phyloP scores from a whole-genome alignment of 23 tunicate genomes.

The Halocynthia roretzi region DNA sequence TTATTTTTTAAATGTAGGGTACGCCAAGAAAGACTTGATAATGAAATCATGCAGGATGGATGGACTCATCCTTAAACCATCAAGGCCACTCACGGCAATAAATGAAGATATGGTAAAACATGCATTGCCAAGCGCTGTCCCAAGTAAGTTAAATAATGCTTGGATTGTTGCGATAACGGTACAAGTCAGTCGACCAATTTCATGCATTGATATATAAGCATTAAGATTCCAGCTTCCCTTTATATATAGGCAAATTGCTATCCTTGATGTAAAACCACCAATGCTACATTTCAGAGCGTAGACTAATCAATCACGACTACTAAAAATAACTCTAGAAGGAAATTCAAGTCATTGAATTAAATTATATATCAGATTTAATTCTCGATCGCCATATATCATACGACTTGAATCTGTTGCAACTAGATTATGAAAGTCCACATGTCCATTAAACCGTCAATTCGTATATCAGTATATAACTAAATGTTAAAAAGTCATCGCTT shows the following conservation, averaged over 20 bases:
- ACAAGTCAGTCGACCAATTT: neutral
- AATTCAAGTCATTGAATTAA: too few species aligned
- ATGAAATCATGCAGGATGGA: slow-evolving; percentile 68
- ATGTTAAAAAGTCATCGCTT: too few species aligned
- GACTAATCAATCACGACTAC: too few species aligned
- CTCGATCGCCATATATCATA: too few species aligned
- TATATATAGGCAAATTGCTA: neutral
- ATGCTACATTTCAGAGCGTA: too few species aligned
- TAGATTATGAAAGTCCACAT: too few species aligned
- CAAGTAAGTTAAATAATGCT: neutral
- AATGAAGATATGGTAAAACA: slow-evolving; percentile 53
- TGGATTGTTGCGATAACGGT: neutral
- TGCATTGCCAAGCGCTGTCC: slow-evolving; percentile 37
- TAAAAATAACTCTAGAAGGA: too few species aligned
- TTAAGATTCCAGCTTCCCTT: neutral
- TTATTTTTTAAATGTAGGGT: slow-evolving; percentile 18
- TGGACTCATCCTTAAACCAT: slow-evolving; percentile 79
- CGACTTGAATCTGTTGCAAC: too few species aligned
- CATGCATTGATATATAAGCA: neutral
- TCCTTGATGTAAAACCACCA: neutral
- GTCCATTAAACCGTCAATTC: too few species aligned
- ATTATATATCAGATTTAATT: too few species aligned
- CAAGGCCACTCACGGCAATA: slow-evolving; percentile 61
- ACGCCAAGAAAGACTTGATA: slow-evolving; percentile 25
- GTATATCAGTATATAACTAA: too few species aligned